phyloP scores from a whole-genome alignment of 2,888 invertebrate species.

The Leptinotarsa juncta region DNA sequence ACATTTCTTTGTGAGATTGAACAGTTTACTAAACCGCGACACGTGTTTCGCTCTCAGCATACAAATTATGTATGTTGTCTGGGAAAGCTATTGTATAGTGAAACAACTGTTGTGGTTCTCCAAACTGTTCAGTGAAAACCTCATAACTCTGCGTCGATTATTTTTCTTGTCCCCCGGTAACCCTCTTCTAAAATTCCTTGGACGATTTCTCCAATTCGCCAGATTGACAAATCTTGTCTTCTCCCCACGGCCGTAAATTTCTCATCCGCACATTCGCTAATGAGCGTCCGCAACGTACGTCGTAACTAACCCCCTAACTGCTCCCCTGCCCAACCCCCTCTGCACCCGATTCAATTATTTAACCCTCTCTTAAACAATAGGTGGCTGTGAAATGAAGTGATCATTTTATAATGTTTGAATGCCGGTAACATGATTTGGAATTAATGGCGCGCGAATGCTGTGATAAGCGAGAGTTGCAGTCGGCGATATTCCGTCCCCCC shows the following conservation, averaged over 20 bases:
- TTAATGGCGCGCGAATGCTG: constrained; percentile 65
- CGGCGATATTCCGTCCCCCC: constrained; percentile 44
- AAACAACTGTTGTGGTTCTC: too few species aligned
- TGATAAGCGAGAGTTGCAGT: constrained; percentile 62
- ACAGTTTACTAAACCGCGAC: too few species aligned
- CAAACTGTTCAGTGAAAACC: background rate
- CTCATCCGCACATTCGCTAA: constrained; percentile 48
- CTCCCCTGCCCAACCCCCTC: constrained; percentile 10
- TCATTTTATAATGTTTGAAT: constrained; percentile 68
- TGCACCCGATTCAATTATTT: constrained; percentile 65
- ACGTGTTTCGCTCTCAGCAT: background rate
- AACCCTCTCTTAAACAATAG: constrained; percentile 69
- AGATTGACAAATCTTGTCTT: constrained; percentile 30
- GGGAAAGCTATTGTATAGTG: too few species aligned
- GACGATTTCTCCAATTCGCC: constrained; percentile 3
- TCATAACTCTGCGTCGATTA: background rate
- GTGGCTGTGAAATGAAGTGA: constrained; percentile 68
- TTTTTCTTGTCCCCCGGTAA: background rate
- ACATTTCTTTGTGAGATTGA: too few species aligned
- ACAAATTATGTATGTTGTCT: background rate
- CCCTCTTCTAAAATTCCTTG: background rate
- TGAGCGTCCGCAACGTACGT: constrained; percentile 43
- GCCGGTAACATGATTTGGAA: constrained; percentile 67
- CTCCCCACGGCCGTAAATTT: constrained; percentile 4
- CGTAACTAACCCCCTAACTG: constrained; percentile 35